Evolutionary conservation across 1,140 invertebrate genomes (phyloP).

Genomic region (Drosophila sproati): DNA sequence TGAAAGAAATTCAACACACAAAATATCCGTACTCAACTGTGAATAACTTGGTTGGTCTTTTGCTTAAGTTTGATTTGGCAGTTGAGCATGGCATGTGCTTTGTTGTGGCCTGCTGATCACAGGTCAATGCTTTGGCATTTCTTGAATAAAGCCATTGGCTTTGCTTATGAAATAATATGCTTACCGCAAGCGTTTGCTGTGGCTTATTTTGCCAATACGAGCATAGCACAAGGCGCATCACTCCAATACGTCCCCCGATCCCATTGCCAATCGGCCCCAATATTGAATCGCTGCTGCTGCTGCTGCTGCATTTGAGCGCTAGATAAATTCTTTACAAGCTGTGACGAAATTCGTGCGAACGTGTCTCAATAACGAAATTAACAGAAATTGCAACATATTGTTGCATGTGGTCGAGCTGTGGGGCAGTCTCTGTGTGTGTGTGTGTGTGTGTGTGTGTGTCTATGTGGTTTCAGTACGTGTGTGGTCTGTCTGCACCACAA

Average conservation of each 20-base stretch:
- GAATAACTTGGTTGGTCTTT: constrained; percentile 33
- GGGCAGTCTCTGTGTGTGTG: background rate
- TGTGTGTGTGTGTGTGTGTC: constrained; percentile 7
- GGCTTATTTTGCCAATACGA: constrained; percentile 61
- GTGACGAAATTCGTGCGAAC: constrained; percentile 70
- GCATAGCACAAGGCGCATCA: constrained; percentile 15
- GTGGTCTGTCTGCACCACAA: constrained; percentile 36
- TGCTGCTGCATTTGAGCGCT: constrained; percentile 48
- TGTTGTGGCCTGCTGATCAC: constrained; percentile 38
- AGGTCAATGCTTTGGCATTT: constrained; percentile 50
- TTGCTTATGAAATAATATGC: constrained; percentile 65
- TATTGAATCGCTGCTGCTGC: no score
- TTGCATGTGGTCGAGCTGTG: constrained; percentile 13
- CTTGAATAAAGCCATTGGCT: constrained; percentile 37
- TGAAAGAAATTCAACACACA: background rate
- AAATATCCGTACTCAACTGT: constrained; percentile 24
- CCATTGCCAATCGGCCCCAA: background rate
- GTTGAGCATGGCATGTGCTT: constrained; percentile 37
- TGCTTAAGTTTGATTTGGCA: constrained; percentile 21
- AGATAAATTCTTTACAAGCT: constrained; percentile 60
- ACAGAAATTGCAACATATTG: constrained; percentile 82
- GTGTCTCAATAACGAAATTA: constrained; percentile 81
- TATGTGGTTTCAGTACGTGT: constrained; percentile 22
- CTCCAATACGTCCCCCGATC: constrained; percentile 29
- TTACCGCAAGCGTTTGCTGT: constrained; percentile 77